These are phyloP conservation scores for Atrina japonica DNA, from an alignment of 2,888 invertebrate species.

Conservation along the genomic window DNA sequence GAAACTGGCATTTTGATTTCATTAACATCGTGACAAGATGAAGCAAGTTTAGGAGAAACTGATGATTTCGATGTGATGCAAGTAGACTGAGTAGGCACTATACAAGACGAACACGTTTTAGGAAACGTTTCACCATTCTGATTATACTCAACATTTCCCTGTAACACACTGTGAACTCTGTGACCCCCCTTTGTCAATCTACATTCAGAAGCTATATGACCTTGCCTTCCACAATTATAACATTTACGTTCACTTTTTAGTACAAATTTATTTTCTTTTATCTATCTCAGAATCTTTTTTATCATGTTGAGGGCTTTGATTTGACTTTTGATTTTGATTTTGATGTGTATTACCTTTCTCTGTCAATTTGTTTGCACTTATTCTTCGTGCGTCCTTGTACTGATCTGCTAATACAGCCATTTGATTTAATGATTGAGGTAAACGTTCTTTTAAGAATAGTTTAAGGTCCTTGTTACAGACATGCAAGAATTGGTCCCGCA, in stretches of 20 bases:
- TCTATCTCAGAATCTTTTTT: background rate
- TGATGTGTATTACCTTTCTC: too few species aligned
- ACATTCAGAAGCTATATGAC: conserved; percentile 14
- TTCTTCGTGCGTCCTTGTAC: background rate
- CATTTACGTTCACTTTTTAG: background rate
- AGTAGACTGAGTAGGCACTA: too few species aligned
- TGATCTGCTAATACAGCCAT: conserved; percentile 8
- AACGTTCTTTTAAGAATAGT: background rate
- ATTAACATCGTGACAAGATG: background rate
- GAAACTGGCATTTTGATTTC: conserved; percentile 2
- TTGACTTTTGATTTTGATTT: too few species aligned
- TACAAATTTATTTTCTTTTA: background rate
- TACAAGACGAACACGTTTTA: too few species aligned
- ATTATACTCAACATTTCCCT: background rate
- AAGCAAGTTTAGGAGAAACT: background rate
- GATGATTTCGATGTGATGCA: too few species aligned
- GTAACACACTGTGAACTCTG: background rate
- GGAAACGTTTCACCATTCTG: background rate
- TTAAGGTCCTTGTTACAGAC: conserved; percentile 1
- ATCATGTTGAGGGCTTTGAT: background rate
- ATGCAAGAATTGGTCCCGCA: conserved; percentile 4
- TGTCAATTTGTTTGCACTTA: background rate
- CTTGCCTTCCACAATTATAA: too few species aligned
- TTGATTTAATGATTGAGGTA: background rate
- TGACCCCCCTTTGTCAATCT: background rate